Evolutionary conservation across 1,140 invertebrate genomes (phyloP), one percentile per base, ranked within the genome.

Genomic region (Ceratitis capitata): DNA sequence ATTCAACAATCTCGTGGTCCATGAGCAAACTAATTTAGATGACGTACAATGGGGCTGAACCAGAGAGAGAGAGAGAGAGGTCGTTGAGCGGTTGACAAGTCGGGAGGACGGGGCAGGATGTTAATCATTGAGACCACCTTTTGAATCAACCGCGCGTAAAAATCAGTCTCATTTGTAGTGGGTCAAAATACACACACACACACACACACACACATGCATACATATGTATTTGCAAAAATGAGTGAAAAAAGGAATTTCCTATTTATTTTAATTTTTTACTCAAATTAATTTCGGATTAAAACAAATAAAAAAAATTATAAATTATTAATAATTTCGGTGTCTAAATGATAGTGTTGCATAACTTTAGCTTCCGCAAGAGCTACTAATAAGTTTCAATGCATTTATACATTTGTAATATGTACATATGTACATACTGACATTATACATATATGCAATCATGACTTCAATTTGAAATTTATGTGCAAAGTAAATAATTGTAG

Each of bases 11-110:
- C 61, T 85, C 42, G 39, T 78, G 84, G 84, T 42, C 42, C 49
- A 29, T 85, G 84, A 74, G 84, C 42, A 85, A 85, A 85, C 84
- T 85, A 85, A 85, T 85, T 85, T 78, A 49, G 58, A 74, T 42
- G 39, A 39, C 35, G 78, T 14, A 85, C 64, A 74, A 61, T 84
- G 56, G 14, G 39, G 53, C 49, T 53, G 83, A 14, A 51, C 83
- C n/a, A n/a, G n/a, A n/a, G n/a, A n/a, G n/a, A n/a, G n/a, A n/a
- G n/a, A 84, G 61, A 84, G 35, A 84, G 53, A 29, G 47, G 35
- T 19, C 19, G 69, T 16, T 78, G n/a, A 12, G 6, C 39, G 19
- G 19, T 45, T 39, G 64, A 26, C 29, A 39, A 74, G 1, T 14
- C 1, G 51, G 32, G n/a, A 42, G 64, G 35, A 35, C 35, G 1